phyloP scores from a whole-genome alignment of 2,113 vertebrate species.

The Paracanthobrama guichenoti region DNA sequence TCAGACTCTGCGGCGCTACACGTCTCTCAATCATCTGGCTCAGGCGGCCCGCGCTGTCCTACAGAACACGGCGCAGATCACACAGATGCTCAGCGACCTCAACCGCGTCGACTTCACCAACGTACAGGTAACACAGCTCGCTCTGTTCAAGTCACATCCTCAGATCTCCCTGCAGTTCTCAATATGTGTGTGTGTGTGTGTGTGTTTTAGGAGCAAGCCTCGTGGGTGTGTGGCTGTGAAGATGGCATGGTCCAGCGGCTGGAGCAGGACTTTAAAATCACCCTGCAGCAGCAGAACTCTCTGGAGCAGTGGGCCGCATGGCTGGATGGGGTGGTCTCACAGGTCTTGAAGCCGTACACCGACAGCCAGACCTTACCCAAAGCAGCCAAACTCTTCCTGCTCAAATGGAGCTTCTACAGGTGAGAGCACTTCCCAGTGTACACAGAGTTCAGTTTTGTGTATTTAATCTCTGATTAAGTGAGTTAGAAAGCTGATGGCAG shows the following conservation, averaged over 20 bases:
- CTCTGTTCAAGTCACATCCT: not conserved
- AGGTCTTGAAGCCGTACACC: constrained; percentile 88
- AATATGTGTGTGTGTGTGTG: constrained; percentile 18
- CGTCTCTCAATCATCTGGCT: constrained; percentile 88
- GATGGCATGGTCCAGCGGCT: constrained; percentile 84
- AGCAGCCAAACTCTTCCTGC: constrained; percentile 88
- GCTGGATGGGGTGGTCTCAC: constrained; percentile 86
- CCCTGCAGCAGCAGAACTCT: constrained; percentile 91
- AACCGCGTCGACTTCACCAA: constrained; percentile 92
- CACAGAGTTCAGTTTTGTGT: too few relatives aligned
- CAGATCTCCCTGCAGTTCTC: not conserved
- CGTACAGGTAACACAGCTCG: constrained; percentile 76
- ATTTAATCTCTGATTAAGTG: not conserved
- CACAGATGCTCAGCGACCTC: constrained; percentile 91
- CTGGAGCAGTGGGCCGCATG: constrained; percentile 91
- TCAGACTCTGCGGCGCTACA: constrained; percentile 88
- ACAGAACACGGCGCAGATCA: constrained; percentile 90
- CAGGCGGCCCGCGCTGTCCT: constrained; percentile 88
- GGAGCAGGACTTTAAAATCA: constrained; percentile 90
- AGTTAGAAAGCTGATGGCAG: not conserved
- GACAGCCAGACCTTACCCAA: constrained; percentile 82
- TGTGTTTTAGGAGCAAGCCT: constrained; percentile 86
- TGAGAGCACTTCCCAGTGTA: constrained; percentile 48
- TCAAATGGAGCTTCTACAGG: constrained; percentile 96
- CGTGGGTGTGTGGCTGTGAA: constrained; percentile 92